phyloP scores from a whole-genome alignment of 2,888 invertebrate species.

The Bursaphelenchus okinawaensis region DNA sequence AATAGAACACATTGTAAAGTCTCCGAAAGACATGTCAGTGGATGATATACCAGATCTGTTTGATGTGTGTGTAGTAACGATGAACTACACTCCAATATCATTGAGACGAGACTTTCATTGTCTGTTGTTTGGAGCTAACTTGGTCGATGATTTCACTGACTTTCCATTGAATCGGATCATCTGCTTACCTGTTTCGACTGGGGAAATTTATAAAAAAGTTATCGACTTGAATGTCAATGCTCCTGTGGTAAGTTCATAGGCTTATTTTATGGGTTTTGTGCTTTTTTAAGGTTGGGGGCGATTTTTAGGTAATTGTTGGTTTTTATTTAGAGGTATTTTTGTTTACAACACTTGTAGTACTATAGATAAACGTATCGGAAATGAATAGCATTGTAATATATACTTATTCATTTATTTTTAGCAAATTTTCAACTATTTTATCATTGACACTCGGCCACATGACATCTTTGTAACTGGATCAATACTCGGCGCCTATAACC shows the following conservation, averaged over 20 bases:
- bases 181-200: conserved; percentile 89
- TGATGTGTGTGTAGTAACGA: conserved; percentile 69
- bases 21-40: conserved; percentile 70
- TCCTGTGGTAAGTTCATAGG: conserved; percentile 23
- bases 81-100: conserved; percentile 75
- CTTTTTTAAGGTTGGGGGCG: neutral
- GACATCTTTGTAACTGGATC: conserved; percentile 96
- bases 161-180: conserved; percentile 65
- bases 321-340: conserved; percentile 9
- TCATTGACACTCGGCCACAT: conserved; percentile 91
- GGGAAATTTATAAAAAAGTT: conserved; percentile 67
- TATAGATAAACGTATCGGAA: no score
- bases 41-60: conserved; percentile 95
- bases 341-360: no score
- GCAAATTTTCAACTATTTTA: conserved; percentile 70
- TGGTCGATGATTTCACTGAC: conserved; percentile 47
- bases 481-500: conserved; percentile 90
- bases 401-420: conserved; percentile 14
- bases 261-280: neutral
- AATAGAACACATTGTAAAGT: conserved; percentile 22
- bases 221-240: conserved; percentile 25
- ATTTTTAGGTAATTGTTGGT: neutral
- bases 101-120: conserved; percentile 62
- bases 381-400: no score
- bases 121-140: conserved; percentile 60